These are phyloP conservation scores for Grallaria varia DNA, from an alignment of 2,113 vertebrate species.

Conservation along the genomic window DNA sequence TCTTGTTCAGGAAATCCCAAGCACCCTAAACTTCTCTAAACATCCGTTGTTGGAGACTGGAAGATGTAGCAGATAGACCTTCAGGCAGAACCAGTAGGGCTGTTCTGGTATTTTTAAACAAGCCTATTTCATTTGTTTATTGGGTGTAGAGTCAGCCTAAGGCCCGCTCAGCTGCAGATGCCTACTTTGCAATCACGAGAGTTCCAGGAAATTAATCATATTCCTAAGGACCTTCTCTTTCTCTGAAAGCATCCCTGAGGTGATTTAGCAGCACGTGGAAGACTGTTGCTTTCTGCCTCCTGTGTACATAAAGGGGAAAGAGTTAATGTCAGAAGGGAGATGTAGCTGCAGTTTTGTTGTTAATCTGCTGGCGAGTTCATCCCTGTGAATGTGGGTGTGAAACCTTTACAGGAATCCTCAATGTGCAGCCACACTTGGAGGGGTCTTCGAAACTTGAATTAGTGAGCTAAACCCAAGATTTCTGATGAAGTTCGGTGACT, in stretches of 20 bases:
- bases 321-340: not conserved
- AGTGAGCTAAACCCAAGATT: not conserved
- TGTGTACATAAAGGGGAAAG: not conserved
- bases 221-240: slow-evolving; percentile 7
- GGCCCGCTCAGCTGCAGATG: not conserved
- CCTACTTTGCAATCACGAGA: not conserved
- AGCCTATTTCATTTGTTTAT: not conserved
- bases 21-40: not conserved
- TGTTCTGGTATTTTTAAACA: slow-evolving; percentile 6
- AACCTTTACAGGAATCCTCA: not conserved
- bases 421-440: not conserved
- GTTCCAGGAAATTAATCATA: slow-evolving; percentile 35
- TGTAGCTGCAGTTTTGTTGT: not conserved
- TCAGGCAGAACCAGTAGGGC: not conserved
- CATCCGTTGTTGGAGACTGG: not conserved
- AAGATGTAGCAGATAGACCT: not conserved
- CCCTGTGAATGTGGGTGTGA: not conserved
- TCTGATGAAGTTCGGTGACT: not conserved
- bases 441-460: not conserved
- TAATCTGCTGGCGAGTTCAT: not conserved
- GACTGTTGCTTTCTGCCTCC: not conserved
- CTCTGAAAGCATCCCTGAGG: slow-evolving; percentile 18
- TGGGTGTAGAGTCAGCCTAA: not conserved
- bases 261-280: not conserved
- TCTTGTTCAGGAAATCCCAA: not conserved